Conservation (phyloP, 2,113 vertebrate species). For the Ptychochromis oligacanthus region DNA sequence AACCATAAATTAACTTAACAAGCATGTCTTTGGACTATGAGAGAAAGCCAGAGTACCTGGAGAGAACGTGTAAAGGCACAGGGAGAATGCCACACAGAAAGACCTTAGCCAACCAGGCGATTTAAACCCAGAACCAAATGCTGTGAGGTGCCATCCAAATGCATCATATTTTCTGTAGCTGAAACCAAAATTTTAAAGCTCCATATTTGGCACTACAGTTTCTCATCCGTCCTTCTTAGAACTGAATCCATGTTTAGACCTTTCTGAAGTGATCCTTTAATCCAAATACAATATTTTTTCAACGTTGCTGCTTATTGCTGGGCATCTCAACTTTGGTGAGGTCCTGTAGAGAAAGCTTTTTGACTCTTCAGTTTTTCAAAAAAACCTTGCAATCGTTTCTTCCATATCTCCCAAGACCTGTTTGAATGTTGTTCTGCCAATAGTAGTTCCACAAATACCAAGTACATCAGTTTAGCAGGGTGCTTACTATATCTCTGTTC, state of each 20-base stretch:
- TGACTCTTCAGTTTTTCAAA: neutral
- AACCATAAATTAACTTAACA: neutral
- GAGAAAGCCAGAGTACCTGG: neutral
- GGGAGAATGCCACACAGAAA: neutral
- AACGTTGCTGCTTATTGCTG: neutral
- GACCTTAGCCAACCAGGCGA: neutral
- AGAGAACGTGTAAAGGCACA: neutral
- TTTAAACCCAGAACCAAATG: neutral
- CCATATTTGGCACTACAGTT: neutral
- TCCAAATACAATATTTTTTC: slow-evolving; percentile 1
- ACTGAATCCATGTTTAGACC: neutral
- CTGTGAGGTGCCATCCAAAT: slow-evolving; percentile 2
- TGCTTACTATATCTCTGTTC: neutral
- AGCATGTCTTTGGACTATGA: neutral
- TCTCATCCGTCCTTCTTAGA: neutral
- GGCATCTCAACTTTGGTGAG: slow-evolving; percentile 1
- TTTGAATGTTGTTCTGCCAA: slow-evolving; percentile 23
- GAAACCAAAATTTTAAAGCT: neutral
- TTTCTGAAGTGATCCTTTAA: neutral
- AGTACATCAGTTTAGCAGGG: neutral
- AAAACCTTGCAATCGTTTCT: neutral
- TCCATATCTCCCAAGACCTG: slow-evolving; percentile 6
- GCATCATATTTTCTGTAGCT: neutral
- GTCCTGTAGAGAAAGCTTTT: neutral
- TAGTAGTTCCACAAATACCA: neutral